These are phyloP conservation scores for Hoplias malabaricus DNA, from an alignment of 2,113 vertebrate genomes.

Conservation along the genomic window DNA sequence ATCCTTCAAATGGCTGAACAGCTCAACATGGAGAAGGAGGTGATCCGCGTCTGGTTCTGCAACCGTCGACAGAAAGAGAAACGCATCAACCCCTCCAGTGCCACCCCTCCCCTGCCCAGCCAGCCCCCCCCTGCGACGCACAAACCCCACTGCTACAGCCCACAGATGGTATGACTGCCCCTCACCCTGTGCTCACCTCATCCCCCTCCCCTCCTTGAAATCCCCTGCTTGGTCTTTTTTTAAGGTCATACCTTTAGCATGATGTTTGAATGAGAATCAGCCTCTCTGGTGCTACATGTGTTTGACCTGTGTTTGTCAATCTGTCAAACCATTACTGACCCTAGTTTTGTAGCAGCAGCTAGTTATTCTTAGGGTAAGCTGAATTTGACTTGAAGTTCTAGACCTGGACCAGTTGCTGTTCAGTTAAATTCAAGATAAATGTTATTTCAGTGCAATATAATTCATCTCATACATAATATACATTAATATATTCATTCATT, in stretches of 20 bases:
- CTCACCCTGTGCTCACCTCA: neutral
- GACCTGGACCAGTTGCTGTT: no score
- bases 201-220: neutral
- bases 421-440: no score
- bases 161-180: constrained; percentile 69
- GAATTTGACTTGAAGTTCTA: neutral
- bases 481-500: neutral
- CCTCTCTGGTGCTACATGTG: neutral
- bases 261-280: neutral
- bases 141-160: constrained; percentile 82
- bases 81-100: constrained; percentile 88
- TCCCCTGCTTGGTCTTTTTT: neutral
- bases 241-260: neutral
- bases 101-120: constrained; percentile 81
- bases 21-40: constrained; percentile 94
- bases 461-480: neutral
- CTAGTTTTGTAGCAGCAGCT: no score
- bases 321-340: no score
- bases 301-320: no score
- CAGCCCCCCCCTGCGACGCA: constrained; percentile 72
- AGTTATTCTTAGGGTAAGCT: no score
- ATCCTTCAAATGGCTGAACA: constrained; percentile 90
- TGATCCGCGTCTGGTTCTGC: constrained; percentile 94
- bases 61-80: constrained; percentile 94
- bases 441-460: no score